phyloP scores from a whole-genome alignment of 2,797 vertebrate species.

The Lutjanus campechanus region DNA sequence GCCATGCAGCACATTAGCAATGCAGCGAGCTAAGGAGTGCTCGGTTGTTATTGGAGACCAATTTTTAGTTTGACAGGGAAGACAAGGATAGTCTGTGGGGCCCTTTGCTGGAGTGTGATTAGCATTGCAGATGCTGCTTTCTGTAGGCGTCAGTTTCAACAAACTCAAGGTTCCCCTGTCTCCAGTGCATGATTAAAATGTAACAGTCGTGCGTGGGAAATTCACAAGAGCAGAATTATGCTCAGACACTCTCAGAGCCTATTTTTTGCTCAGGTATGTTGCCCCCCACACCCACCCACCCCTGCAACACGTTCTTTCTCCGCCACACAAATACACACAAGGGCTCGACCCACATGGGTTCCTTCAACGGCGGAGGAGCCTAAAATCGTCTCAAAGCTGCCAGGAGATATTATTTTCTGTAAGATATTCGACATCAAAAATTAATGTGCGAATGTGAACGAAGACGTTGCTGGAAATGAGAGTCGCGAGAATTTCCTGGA shows the following conservation, averaged over 20 bases:
- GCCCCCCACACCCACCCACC: conserved; percentile 51
- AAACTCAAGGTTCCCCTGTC: conserved; percentile 75
- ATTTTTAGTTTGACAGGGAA: conserved; percentile 63
- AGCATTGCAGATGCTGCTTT: conserved; percentile 84
- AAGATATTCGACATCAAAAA: conserved; percentile 53
- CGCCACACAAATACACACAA: conserved; percentile 46
- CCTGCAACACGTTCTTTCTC: conserved; percentile 12
- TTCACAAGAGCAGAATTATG: conserved; percentile 63
- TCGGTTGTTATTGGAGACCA: conserved; percentile 63
- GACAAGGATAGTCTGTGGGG: conserved; percentile 63
- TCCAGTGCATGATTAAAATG: conserved; percentile 75
- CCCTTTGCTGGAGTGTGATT: conserved; percentile 76
- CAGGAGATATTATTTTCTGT: conserved; percentile 43
- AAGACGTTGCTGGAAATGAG: conserved; percentile 34
- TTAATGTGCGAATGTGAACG: conserved; percentile 33
- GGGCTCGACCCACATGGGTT: conserved; percentile 26
- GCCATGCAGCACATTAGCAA: conserved; percentile 50
- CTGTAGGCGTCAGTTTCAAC: conserved; percentile 82
- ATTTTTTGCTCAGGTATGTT: conserved; percentile 67
- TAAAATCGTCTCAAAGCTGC: conserved; percentile 31
- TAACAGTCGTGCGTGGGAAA: conserved; percentile 73
- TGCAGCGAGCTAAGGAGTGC: conserved; percentile 35
- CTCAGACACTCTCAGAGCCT: conserved; percentile 52
- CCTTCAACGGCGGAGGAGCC: conserved; percentile 7
- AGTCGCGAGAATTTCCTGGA: conserved; percentile 2